Conservation (phyloP, 2,888 invertebrate species). For the Limnephilus marmoratus region DNA sequence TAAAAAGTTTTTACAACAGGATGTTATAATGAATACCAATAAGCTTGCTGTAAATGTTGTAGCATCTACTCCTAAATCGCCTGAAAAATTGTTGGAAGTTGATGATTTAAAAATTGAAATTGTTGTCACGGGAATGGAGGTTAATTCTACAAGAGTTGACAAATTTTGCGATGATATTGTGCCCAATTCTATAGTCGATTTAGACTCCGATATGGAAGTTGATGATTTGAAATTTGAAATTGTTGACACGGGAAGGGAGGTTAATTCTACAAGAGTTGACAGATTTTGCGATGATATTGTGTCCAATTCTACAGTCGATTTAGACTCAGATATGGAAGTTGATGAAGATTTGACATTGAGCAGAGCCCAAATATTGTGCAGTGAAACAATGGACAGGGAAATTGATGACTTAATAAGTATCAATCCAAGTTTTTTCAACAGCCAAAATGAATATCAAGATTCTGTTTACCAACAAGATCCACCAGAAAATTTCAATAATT, state of each 20-base stretch:
- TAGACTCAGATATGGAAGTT: conserved; percentile 49
- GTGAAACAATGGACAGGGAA: background rate
- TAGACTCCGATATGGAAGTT: conserved; percentile 10
- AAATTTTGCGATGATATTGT: background rate
- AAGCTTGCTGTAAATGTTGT: background rate
- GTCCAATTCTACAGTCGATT: background rate
- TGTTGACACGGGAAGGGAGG: background rate
- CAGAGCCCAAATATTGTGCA: background rate
- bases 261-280: background rate
- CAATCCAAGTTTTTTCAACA: background rate
- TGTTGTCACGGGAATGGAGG: background rate
- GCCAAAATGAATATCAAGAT: background rate
- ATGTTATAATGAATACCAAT: background rate
- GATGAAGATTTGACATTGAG: conserved; percentile 16
- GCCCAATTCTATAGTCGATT: background rate
- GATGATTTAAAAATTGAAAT: background rate
- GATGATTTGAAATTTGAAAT: background rate
- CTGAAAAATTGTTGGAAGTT: background rate
- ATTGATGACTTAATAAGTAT: background rate
- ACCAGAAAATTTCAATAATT: background rate
- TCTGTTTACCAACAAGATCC: background rate
- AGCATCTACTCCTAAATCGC: background rate
- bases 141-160: background rate
- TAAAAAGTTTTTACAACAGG: background rate
- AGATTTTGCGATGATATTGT: background rate